Evolutionary conservation across 2,113 vertebrate species (phyloP).

Genomic region (Drymodes brunneopygia): DNA sequence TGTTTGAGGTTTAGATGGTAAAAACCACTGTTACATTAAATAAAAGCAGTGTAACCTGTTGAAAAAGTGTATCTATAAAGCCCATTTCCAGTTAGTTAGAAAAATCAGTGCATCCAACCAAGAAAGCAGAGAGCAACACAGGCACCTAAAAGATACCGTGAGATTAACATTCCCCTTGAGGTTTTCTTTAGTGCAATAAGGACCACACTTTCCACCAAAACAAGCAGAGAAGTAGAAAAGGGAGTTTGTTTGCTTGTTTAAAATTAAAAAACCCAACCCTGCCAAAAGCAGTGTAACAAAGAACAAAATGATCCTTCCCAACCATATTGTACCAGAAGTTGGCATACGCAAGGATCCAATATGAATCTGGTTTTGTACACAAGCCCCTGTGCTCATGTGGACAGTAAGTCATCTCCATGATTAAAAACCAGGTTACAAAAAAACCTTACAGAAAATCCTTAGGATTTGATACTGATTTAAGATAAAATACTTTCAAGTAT

Average conservation of each 20-base stretch:
- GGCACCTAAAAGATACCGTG: not conserved
- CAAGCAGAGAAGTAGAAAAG: not conserved
- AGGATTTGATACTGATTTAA: constrained; percentile 76
- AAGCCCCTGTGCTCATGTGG: constrained; percentile 69
- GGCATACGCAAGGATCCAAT: constrained; percentile 87
- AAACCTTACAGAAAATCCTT: constrained; percentile 84
- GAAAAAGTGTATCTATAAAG: not conserved
- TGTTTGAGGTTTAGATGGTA: not conserved
- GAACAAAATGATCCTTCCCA: constrained; percentile 64
- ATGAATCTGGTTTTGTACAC: constrained; percentile 81
- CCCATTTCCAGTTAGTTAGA: not conserved
- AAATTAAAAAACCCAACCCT: not conserved
- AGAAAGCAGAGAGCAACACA: constrained; percentile 17
- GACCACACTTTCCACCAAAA: not conserved
- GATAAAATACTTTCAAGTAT: constrained; percentile 41
- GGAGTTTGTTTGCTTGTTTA: not conserved
- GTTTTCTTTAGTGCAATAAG: not conserved
- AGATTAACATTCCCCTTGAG: not conserved
- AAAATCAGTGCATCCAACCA: constrained; percentile 7
- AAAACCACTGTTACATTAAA: not conserved
- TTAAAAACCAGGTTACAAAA: constrained; percentile 70
- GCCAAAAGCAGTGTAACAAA: not conserved
- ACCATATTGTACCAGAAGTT: constrained; percentile 41
- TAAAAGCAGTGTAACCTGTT: not conserved
- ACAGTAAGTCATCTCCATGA: not conserved